Evolutionary conservation across 2,797 vertebrate species (phyloP), one percentile per base, ranked within the genome.

Genomic region (Parauchenoglanis punctatus): DNA sequence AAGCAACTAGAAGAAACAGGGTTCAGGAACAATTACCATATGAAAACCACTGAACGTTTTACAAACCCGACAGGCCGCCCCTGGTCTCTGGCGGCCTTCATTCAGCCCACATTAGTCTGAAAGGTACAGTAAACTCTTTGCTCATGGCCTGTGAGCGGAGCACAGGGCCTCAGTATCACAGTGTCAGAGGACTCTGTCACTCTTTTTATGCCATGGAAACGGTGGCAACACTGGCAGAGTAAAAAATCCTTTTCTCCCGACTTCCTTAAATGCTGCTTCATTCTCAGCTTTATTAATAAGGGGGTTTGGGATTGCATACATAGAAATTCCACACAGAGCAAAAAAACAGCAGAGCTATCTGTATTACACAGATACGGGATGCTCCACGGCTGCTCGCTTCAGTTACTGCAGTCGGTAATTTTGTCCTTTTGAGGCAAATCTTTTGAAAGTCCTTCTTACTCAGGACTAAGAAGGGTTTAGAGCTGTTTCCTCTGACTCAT

Each of bases 11-110:
- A 92, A 94, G 94, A 92, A 88, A 92, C 93, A 25, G 46, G 68
- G 92, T 94, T 92, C 91, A 91, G 91, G 93, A 94, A 95, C 90
- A 92, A 95, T 94, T 93, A 94, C 89, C 94, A 94, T 91, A 93
- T 95, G 94, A 96, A 97, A 92, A 91, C 90, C 73, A 25, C 18
- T 84, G 89, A 88, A 75, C 92, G 86, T 89, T 85, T 88, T 87
- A 89, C 87, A 89, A 35, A 0, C 28, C 84, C 88, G 0, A 91
- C 85, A 91, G 91, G 54, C 86, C 87, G 80, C 80, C 83, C 85
- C 87, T 88, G 87, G 59, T 68, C 88, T 59, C 86, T 88, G 89
- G 87, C 49, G 86, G 88, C 88, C 78, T 89, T 83, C 56, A 77
- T 82, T 87, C 58, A 59, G 78, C 87, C 75, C 70, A 46, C 65